Evolutionary conservation across 2,888 invertebrate genomes (phyloP).

Genomic region (Latrodectus elegans): DNA sequence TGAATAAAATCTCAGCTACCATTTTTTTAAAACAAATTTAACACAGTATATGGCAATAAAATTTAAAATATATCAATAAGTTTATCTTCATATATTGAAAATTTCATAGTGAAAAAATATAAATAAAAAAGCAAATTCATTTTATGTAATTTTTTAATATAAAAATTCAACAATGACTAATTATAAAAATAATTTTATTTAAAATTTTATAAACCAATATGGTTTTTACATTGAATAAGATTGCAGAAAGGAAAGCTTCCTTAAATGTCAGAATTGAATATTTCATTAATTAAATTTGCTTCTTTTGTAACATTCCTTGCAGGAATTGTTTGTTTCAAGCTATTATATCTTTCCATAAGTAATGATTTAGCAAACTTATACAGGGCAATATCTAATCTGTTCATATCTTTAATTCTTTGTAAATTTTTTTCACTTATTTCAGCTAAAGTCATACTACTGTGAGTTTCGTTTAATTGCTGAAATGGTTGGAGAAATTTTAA

Average conservation of each 20-base stretch:
- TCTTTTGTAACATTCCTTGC: constrained; percentile 45
- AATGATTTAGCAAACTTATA: constrained; percentile 94
- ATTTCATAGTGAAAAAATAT: not conserved
- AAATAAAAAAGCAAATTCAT: not conserved
- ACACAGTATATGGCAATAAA: no score
- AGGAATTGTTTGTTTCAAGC: constrained; percentile 34
- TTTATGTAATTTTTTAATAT: not conserved
- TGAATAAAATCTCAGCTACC: no score
- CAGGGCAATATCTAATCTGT: constrained; percentile 91
- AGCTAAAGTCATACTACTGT: constrained; percentile 80
- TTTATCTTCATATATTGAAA: not conserved
- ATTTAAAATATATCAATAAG: not conserved
- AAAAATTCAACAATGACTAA: not conserved
- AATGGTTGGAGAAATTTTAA: constrained; percentile 88
- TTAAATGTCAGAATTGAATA: constrained; percentile 48
- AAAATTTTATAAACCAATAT: not conserved
- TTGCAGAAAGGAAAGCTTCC: not conserved
- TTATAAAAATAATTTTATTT: not conserved
- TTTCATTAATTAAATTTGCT: constrained; percentile 34
- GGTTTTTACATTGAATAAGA: not conserved
- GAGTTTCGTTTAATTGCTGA: constrained; percentile 93
- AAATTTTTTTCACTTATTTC: constrained; percentile 85
- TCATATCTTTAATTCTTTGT: constrained; percentile 84
- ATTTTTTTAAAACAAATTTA: no score
- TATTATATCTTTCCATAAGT: constrained; percentile 84